Evolutionary conservation across 53 echinoderm and acorn worm species (phyloP).

Genomic region (Luidia sarsii): DNA sequence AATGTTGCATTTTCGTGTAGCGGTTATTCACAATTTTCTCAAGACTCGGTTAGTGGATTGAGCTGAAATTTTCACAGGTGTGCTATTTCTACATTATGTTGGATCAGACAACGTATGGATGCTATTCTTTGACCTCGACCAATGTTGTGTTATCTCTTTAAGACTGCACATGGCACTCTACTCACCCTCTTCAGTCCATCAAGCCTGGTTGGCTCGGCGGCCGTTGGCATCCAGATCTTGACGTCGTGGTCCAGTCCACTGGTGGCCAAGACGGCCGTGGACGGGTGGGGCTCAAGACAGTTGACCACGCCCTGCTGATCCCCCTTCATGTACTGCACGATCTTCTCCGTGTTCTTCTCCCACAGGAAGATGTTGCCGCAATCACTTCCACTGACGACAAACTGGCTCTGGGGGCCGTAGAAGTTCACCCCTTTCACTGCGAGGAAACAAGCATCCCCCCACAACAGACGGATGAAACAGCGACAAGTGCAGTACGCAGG

Average conservation of each 20-base stretch:
- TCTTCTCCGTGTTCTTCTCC: slow-evolving; percentile 89
- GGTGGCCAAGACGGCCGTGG: slow-evolving; percentile 85
- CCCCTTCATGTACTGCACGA: slow-evolving; percentile 95
- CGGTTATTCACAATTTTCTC: no score
- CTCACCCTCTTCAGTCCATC: slow-evolving; percentile 81
- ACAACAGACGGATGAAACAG: no score
- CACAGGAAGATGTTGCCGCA: slow-evolving; percentile 96
- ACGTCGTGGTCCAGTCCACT: slow-evolving; percentile 97
- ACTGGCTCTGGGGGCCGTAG: slow-evolving; percentile 93
- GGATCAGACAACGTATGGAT: no score
- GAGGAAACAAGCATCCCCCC: no score
- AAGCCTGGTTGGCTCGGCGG: slow-evolving; percentile 59
- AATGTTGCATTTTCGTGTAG: no score
- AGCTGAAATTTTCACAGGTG: no score
- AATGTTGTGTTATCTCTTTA: no score
- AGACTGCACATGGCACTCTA: background rate
- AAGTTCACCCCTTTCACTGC: slow-evolving; percentile 98
- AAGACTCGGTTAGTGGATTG: no score
- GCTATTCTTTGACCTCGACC: no score
- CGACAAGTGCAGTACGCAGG: no score
- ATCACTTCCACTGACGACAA: slow-evolving; percentile 94
- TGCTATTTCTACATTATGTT: no score
- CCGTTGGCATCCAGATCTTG: slow-evolving; percentile 94
- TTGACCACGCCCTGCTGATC: slow-evolving; percentile 95
- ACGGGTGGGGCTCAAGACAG: slow-evolving; percentile 91